Evolutionary conservation across 1,140 invertebrate genomes (phyloP).

Genomic region (Varroa destructor): DNA sequence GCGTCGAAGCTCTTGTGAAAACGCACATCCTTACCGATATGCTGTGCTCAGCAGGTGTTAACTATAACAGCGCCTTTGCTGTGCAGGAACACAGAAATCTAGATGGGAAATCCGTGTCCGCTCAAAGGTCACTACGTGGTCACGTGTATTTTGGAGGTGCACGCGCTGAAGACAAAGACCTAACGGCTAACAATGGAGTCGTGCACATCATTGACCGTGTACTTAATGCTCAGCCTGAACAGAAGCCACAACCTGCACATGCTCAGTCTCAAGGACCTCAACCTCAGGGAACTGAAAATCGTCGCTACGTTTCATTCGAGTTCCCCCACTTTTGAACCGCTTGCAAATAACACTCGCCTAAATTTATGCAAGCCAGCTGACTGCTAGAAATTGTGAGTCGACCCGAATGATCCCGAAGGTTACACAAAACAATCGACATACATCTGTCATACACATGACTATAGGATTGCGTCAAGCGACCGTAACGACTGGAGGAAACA

Average conservation of each 20-base stretch:
- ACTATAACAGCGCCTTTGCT: slow-evolving; percentile 32
- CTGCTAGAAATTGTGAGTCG: no score
- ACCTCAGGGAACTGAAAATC: slow-evolving; percentile 16
- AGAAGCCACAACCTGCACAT: not conserved
- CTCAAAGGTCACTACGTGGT: slow-evolving; percentile 43
- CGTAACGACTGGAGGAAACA: no score
- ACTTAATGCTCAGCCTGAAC: slow-evolving; percentile 27
- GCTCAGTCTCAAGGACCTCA: not conserved
- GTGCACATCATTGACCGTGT: slow-evolving; percentile 47
- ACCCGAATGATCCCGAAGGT: no score
- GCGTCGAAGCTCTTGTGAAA: slow-evolving; percentile 42
- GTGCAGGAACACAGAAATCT: slow-evolving; percentile 39
- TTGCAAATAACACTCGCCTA: no score
- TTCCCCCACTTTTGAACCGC: slow-evolving; percentile 8
- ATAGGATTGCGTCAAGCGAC: no score
- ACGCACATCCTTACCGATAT: slow-evolving; percentile 46
- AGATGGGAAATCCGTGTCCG: slow-evolving; percentile 40
- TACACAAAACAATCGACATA: no score
- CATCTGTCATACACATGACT: no score
- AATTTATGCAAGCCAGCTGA: no score
- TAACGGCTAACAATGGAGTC: slow-evolving; percentile 49
- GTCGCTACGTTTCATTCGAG: slow-evolving; percentile 10
- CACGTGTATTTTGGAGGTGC: slow-evolving; percentile 46
- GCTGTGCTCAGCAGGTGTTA: slow-evolving; percentile 47
- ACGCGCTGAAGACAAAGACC: slow-evolving; percentile 47